phyloP scores from a whole-genome alignment of 2,888 invertebrate species.

The Stomorhina lunata region DNA sequence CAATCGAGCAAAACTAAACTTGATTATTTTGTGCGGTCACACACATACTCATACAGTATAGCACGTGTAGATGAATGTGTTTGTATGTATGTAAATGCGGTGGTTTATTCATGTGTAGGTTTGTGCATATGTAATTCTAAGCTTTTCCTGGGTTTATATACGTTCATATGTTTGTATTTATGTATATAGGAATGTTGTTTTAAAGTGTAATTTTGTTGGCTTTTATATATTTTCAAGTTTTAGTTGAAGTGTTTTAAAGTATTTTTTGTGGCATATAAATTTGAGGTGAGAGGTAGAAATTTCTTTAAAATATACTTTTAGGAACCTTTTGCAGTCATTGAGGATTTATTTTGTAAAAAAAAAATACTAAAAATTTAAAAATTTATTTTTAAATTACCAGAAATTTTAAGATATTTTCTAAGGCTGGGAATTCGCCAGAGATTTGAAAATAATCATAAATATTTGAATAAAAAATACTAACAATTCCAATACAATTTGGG shows the following conservation, averaged over 20 bases:
- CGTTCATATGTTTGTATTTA: too few relatives aligned
- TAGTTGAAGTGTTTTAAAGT: not conserved
- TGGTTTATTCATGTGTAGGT: constrained; percentile 52
- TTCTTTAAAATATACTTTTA: too few relatives aligned
- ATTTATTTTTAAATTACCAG: too few relatives aligned
- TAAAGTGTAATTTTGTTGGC: constrained; percentile 54
- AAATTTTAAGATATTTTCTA: too few relatives aligned
- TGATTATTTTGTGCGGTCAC: constrained; percentile 77
- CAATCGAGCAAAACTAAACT: constrained; percentile 79
- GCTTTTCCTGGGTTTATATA: not conserved
- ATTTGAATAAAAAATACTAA: too few relatives aligned
- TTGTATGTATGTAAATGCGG: constrained; percentile 29
- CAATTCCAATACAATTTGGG: too few relatives aligned
- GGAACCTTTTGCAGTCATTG: too few relatives aligned
- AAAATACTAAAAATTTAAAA: too few relatives aligned
- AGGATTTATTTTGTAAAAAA: too few relatives aligned
- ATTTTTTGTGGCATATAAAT: not conserved
- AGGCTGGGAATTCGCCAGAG: too few relatives aligned
- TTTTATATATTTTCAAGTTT: constrained; percentile 23
- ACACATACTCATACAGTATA: not conserved
- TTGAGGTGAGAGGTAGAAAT: too few relatives aligned
- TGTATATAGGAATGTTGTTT: constrained; percentile 31
- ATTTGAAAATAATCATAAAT: too few relatives aligned
- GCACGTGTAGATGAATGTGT: not conserved
- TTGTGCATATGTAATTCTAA: not conserved